These are phyloP conservation scores for Smithornis capensis DNA, from an alignment of 2,113 vertebrate species.

Conservation along the genomic window DNA sequence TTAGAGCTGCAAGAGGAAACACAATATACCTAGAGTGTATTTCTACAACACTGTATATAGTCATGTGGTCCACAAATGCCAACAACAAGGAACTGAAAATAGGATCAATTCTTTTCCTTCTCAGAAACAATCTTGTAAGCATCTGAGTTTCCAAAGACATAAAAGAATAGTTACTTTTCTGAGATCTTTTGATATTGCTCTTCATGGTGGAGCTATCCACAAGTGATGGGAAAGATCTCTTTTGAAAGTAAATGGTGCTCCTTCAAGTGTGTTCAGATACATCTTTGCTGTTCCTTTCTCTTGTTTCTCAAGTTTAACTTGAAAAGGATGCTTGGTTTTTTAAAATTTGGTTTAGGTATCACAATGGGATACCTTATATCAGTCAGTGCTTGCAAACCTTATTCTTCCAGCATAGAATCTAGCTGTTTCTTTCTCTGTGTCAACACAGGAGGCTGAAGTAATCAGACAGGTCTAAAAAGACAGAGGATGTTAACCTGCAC, in stretches of 20 bases:
- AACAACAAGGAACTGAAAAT: conserved; percentile 75
- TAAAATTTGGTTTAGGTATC: conserved; percentile 70
- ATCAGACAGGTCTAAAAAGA: conserved; percentile 68
- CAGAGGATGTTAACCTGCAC: conserved; percentile 49
- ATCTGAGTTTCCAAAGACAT: conserved; percentile 73
- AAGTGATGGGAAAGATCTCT: conserved; percentile 77
- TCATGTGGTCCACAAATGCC: conserved; percentile 54
- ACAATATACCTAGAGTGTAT: conserved; percentile 22
- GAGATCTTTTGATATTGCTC: conserved; percentile 76
- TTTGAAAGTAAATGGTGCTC: conserved; percentile 82
- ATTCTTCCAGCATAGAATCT: conserved; percentile 66
- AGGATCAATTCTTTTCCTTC: conserved; percentile 74
- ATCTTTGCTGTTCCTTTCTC: conserved; percentile 74
- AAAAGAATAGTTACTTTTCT: conserved; percentile 80
- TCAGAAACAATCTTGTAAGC: conserved; percentile 79
- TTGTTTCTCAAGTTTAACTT: conserved; percentile 71
- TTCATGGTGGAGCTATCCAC: conserved; percentile 73
- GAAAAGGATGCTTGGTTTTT: conserved; percentile 75
- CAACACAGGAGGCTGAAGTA: conserved; percentile 72
- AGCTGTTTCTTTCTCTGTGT: conserved; percentile 67
- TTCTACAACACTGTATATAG: conserved; percentile 50
- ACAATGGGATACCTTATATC: conserved; percentile 77
- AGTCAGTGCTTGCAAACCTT: conserved; percentile 65
- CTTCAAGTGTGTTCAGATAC: conserved; percentile 77
- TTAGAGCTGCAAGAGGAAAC: background rate